phyloP scores from a whole-genome alignment of 1,140 invertebrate species.

The Bactericera cockerelli region DNA sequence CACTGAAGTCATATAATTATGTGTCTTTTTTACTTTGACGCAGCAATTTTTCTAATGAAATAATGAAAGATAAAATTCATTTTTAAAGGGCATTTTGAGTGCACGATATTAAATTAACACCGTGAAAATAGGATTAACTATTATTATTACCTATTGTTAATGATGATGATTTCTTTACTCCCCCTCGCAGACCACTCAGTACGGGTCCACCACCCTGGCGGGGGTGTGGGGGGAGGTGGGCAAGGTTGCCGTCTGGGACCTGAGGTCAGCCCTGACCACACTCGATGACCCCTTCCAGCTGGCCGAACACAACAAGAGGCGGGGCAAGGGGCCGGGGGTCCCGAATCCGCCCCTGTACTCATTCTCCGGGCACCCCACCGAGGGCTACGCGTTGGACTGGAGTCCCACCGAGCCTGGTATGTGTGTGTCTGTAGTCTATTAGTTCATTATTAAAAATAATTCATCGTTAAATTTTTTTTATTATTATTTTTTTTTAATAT shows the following conservation, averaged over 20 bases:
- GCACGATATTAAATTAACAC: too few relatives aligned
- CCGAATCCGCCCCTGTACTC: slow-evolving; percentile 53
- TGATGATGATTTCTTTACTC: slow-evolving; percentile 13
- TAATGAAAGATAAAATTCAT: too few relatives aligned
- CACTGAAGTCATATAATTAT: too few relatives aligned
- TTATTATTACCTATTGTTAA: too few relatives aligned
- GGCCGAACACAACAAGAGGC: slow-evolving; percentile 17
- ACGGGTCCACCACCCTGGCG: slow-evolving; percentile 30
- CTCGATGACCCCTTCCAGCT: slow-evolving; percentile 54
- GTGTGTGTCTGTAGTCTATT: slow-evolving; percentile 19
- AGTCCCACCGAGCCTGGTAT: slow-evolving; percentile 55
- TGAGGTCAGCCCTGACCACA: slow-evolving; percentile 59
- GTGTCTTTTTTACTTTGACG: too few relatives aligned
- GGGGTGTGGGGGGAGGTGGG: slow-evolving; percentile 89
- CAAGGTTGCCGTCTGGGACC: slow-evolving; percentile 79
- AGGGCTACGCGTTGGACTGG: slow-evolving; percentile 95
- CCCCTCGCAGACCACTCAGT: background rate
- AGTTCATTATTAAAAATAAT: background rate
- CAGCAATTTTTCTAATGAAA: too few relatives aligned
- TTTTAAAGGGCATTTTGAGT: too few relatives aligned
- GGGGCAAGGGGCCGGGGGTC: slow-evolving; percentile 25
- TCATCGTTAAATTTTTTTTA: too few relatives aligned
- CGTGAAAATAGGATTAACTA: too few relatives aligned
- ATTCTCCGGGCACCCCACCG: slow-evolving; percentile 77
- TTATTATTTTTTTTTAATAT: too few relatives aligned